These are phyloP conservation scores for Patella depressa DNA, from an alignment of 2,888 invertebrate species.

Conservation along the genomic window DNA sequence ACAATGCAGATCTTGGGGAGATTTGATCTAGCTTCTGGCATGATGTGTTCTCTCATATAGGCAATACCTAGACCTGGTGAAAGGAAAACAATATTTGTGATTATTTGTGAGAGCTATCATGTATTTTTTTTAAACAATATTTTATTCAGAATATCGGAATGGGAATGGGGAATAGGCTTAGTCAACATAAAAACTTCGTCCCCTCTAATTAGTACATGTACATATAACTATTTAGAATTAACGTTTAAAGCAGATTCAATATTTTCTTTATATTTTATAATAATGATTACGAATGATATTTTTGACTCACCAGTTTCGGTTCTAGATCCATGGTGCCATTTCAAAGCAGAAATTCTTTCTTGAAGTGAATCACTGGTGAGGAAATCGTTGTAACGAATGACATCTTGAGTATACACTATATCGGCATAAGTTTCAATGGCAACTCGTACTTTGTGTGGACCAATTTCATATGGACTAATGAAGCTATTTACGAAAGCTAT, in stretches of 20 bases:
- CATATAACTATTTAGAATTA: too few species aligned
- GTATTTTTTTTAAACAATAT: too few species aligned
- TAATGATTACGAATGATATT: too few species aligned
- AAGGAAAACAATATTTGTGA: too few species aligned
- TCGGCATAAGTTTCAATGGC: background rate
- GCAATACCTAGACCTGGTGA: background rate
- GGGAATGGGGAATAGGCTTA: too few species aligned
- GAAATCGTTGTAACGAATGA: background rate
- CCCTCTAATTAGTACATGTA: too few species aligned
- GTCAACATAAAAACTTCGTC: too few species aligned
- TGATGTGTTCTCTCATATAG: background rate
- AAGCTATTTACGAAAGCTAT: slow-evolving; percentile 37
- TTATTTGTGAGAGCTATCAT: too few species aligned
- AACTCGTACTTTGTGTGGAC: slow-evolving; percentile 24
- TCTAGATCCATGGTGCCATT: background rate
- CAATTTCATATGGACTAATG: slow-evolving; percentile 33
- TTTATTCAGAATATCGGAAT: too few species aligned
- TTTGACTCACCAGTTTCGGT: background rate
- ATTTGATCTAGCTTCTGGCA: background rate
- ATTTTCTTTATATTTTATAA: too few species aligned
- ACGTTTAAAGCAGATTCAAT: too few species aligned
- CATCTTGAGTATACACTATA: background rate
- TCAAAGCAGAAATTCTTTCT: background rate
- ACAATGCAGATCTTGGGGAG: background rate
- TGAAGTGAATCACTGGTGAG: background rate